Conservation (phyloP, 2,797 vertebrate species). For the Triplophysa bombifrons region DNA sequence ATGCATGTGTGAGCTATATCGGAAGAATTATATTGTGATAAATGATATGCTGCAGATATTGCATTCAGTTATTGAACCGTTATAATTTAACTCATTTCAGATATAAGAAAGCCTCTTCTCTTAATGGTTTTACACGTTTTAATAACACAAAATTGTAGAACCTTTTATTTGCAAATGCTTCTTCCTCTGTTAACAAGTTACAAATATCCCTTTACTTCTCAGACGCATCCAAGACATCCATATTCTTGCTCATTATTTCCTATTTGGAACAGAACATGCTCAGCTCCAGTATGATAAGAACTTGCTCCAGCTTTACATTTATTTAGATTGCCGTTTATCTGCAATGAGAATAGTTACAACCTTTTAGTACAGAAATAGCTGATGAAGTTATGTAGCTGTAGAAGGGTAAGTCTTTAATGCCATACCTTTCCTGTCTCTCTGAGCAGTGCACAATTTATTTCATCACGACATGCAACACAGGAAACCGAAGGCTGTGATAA, state of each 20-base stretch:
- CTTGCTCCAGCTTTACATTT: fast-evolving
- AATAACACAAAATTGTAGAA: too few relatives aligned
- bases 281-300: fast-evolving
- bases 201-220: neutral
- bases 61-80: too few relatives aligned
- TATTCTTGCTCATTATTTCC: neutral
- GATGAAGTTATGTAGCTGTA: neutral
- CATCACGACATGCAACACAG: neutral
- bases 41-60: too few relatives aligned
- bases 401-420: neutral
- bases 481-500: constrained; percentile 7
- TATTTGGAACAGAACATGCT: fast-evolving
- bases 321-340: fast-evolving
- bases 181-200: neutral
- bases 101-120: too few relatives aligned
- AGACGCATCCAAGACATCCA: constrained; percentile 42
- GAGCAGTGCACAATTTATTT: fast-evolving
- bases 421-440: fast-evolving
- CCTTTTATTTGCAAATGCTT: neutral
- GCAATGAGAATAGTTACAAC: constrained; percentile 11
- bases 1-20: too few relatives aligned
- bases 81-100: too few relatives aligned
- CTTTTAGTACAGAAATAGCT: neutral
- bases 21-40: too few relatives aligned
- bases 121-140: too few relatives aligned